These are phyloP conservation scores for Pogonocherus hispidulus DNA, from an alignment of 2,888 invertebrate genomes.

Conservation along the genomic window DNA sequence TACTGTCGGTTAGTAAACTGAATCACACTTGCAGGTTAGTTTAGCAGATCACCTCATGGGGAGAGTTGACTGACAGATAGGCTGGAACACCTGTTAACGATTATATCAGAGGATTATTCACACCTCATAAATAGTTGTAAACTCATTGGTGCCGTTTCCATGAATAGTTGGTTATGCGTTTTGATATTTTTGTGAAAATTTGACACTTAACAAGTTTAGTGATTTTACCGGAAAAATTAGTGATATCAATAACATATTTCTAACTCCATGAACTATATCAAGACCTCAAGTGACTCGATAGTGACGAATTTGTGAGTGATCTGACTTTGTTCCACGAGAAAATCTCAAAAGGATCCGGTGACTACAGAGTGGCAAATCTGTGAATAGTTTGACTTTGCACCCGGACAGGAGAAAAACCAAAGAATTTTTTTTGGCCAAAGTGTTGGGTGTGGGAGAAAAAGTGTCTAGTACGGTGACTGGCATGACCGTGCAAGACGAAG, in stretches of 20 bases:
- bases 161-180: no score
- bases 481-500: slow-evolving; percentile 70
- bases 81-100: slow-evolving; percentile 50
- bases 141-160: no score
- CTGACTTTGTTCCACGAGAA: not conserved
- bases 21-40: slow-evolving; percentile 62
- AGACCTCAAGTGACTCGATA: not conserved
- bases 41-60: slow-evolving; percentile 61
- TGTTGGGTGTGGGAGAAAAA: slow-evolving; percentile 66
- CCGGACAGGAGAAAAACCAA: slow-evolving; percentile 8
- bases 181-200: no score
- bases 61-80: slow-evolving; percentile 49
- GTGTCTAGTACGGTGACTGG: slow-evolving; percentile 67
- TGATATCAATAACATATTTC: not conserved
- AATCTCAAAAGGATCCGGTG: not conserved
- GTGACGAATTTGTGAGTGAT: not conserved
- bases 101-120: slow-evolving; percentile 9
- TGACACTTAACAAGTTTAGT: no score
- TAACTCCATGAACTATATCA: not conserved
- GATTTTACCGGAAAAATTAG: no score
- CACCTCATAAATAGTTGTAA: not conserved
- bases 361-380: not conserved
- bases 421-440: slow-evolving; percentile 54
- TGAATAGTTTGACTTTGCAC: slow-evolving; percentile 2
- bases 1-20: slow-evolving; percentile 60